phyloP scores from a whole-genome alignment of 2,888 invertebrate species.

The Agrilus mali region DNA sequence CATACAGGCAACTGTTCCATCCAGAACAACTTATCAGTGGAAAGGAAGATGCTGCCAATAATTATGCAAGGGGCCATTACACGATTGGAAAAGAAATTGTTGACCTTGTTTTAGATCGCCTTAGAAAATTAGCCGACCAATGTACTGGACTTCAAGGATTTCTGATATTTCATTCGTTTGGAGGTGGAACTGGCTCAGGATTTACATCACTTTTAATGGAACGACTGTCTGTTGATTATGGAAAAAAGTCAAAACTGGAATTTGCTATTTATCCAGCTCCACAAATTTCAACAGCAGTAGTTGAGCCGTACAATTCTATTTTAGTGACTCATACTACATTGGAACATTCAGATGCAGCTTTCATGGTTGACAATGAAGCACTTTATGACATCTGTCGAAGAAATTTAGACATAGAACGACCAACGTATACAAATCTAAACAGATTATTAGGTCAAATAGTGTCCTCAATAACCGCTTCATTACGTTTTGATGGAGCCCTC shows the following conservation, averaged over 20 bases:
- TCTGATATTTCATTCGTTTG: slow-evolving; percentile 90
- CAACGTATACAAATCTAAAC: slow-evolving; percentile 53
- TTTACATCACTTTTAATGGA: slow-evolving; percentile 90
- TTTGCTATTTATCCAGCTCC: slow-evolving; percentile 51
- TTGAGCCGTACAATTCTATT: slow-evolving; percentile 51
- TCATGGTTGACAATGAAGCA: slow-evolving; percentile 39
- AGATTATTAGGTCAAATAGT: slow-evolving; percentile 43
- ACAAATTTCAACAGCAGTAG: slow-evolving; percentile 42
- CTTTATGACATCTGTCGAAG: slow-evolving; percentile 43
- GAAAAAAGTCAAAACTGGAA: slow-evolving; percentile 86
- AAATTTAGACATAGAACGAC: slow-evolving; percentile 47
- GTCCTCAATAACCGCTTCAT: slow-evolving; percentile 45
- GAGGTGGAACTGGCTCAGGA: slow-evolving; percentile 82
- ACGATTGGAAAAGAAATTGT: slow-evolving; percentile 65
- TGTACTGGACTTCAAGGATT: slow-evolving; percentile 71
- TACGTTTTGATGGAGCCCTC: slow-evolving; percentile 46
- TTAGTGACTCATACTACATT: slow-evolving; percentile 47
- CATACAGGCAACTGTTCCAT: slow-evolving; percentile 59
- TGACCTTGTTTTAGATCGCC: slow-evolving; percentile 50
- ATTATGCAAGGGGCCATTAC: slow-evolving; percentile 74
- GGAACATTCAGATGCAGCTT: slow-evolving; percentile 49
- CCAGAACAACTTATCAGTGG: slow-evolving; percentile 73
- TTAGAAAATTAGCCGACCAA: slow-evolving; percentile 60
- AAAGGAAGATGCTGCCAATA: slow-evolving; percentile 77
- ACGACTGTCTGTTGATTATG: slow-evolving; percentile 80